phyloP scores from a whole-genome alignment of 2,797 vertebrate genomes.

The Cossypha heuglini region DNA sequence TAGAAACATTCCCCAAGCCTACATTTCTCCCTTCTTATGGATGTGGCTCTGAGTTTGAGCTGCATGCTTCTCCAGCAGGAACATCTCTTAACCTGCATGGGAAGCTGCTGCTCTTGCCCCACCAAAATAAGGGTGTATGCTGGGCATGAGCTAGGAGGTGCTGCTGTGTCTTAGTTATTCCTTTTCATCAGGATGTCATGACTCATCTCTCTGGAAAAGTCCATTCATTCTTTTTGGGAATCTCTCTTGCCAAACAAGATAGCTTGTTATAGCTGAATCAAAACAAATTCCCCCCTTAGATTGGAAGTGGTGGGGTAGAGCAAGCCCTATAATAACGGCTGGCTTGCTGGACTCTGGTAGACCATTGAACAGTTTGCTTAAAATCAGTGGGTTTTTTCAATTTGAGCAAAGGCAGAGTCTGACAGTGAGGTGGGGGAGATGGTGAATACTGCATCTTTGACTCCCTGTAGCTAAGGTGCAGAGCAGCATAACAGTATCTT shows the following conservation, averaged over 20 bases:
- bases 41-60: background rate
- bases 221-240: constrained; percentile 60
- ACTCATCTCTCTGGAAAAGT: constrained; percentile 67
- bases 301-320: background rate
- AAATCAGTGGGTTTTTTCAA: background rate
- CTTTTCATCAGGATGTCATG: constrained; percentile 48
- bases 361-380: background rate
- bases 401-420: background rate
- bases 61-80: background rate
- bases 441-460: background rate
- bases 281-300: background rate
- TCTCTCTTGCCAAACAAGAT: constrained; percentile 25
- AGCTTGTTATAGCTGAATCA: background rate
- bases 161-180: constrained; percentile 17
- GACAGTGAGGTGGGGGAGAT: background rate
- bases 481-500: background rate
- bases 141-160: constrained; percentile 48
- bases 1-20: background rate
- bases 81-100: background rate
- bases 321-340: background rate
- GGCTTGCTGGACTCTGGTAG: background rate
- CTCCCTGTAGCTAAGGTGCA: background rate
- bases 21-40: background rate
- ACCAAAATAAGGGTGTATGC: constrained; percentile 31
- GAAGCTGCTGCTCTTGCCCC: background rate